phyloP scores from a whole-genome alignment of 1,140 invertebrate genomes.

The Papilio aristodemus region DNA sequence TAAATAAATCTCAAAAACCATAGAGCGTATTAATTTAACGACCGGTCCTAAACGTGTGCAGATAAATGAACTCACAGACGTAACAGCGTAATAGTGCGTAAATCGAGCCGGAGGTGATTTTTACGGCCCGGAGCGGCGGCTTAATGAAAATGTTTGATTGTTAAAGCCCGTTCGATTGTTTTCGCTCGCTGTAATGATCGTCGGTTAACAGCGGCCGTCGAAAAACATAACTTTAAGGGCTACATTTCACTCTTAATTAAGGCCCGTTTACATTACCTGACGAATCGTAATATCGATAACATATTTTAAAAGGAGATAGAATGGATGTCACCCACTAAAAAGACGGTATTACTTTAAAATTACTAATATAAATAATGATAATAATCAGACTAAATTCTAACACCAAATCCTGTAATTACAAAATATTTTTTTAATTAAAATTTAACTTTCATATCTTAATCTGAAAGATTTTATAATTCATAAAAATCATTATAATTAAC shows the following conservation, averaged over 20 bases:
- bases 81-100: slow-evolving; percentile 54
- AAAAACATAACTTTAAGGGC: slow-evolving; percentile 29
- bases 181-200: slow-evolving; percentile 58
- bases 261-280: slow-evolving; percentile 1
- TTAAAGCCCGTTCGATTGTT: slow-evolving; percentile 67
- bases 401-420: no score
- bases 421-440: no score
- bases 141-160: slow-evolving; percentile 71
- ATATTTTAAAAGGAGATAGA: neutral
- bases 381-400: no score
- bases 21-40: slow-evolving; percentile 49
- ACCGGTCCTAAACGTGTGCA: slow-evolving; percentile 51
- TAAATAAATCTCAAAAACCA: slow-evolving; percentile 23
- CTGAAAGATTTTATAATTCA: no score
- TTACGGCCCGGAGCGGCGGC: slow-evolving; percentile 43
- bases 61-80: slow-evolving; percentile 58
- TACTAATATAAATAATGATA: no score
- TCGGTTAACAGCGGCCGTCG: slow-evolving; percentile 45
- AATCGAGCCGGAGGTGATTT: slow-evolving; percentile 57
- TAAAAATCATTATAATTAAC: no score
- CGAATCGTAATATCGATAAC: neutral
- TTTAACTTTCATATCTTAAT: no score
- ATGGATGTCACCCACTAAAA: neutral
- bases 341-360: neutral
- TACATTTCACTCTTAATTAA: slow-evolving; percentile 29